Percentiles rank a stretch among this genome's conserved stretches.
Evolutionary conservation across 1,140 invertebrate species (phyloP).

Genomic region (Drepana arcuata): DNA sequence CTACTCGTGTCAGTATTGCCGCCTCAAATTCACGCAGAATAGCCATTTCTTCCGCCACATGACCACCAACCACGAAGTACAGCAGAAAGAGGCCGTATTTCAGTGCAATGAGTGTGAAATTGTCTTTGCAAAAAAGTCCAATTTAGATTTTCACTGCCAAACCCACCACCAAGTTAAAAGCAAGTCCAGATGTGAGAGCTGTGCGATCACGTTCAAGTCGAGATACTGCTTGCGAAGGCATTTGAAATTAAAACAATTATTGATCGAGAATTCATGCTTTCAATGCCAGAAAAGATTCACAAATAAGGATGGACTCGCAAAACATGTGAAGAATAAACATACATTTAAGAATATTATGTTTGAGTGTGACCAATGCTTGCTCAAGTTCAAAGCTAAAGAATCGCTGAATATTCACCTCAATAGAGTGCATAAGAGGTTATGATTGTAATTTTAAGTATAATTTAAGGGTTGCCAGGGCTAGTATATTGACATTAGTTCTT

Average conservation of each 20-base stretch:
- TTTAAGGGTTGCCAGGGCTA: background rate
- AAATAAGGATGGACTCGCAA: constrained; percentile 37
- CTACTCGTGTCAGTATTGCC: constrained; percentile 59
- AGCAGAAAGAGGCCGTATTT: constrained; percentile 45
- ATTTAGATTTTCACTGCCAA: constrained; percentile 48
- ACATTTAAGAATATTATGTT: constrained; percentile 44
- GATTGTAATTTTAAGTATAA: constrained; percentile 16
- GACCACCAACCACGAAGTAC: constrained; percentile 46
- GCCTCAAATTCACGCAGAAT: constrained; percentile 55
- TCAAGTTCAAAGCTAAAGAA: constrained; percentile 55
- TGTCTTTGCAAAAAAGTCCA: constrained; percentile 50
- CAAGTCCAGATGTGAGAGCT: constrained; percentile 52
- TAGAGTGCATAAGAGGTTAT: constrained; percentile 55
- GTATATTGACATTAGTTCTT: no score
- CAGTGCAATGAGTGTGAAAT: constrained; percentile 59
- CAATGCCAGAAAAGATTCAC: constrained; percentile 60
- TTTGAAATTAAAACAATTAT: constrained; percentile 46
- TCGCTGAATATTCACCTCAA: constrained; percentile 43
- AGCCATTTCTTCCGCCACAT: constrained; percentile 60
- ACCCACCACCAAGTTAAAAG: constrained; percentile 48
- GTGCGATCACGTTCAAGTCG: constrained; percentile 57
- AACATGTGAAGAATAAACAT: constrained; percentile 54
- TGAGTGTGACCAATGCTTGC: constrained; percentile 45
- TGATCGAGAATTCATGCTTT: constrained; percentile 49
- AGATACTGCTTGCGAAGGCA: constrained; percentile 53